Evolutionary conservation across 92 coral and sea anemone species (phyloP).

Genomic region (Phenganax stokvisi): DNA sequence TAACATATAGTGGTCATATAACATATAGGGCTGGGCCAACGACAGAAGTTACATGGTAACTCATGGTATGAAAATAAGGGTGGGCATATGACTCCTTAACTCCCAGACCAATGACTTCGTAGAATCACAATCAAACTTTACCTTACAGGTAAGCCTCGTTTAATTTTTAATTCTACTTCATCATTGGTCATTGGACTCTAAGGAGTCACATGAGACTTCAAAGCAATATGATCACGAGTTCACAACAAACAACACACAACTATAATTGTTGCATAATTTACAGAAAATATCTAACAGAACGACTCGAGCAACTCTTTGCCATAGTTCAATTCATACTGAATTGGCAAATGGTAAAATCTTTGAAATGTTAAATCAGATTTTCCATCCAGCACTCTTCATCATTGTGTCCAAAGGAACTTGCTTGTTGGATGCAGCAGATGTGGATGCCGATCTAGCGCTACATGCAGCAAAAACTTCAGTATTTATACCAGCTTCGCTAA

Average conservation of each 20-base stretch:
- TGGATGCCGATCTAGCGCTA: conserved; percentile 57
- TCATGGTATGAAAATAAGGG: conserved; percentile 24
- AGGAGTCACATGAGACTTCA: conserved; percentile 43
- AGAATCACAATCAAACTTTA: conserved; percentile 40
- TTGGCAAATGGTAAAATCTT: conserved; percentile 44
- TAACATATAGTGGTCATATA: conserved; percentile 2
- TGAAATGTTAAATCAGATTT: conserved; percentile 43
- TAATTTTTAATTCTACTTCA: conserved; percentile 27
- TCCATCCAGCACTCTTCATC: conserved; percentile 47
- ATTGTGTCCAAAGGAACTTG: conserved; percentile 47
- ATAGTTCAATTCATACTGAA: conserved; percentile 17
- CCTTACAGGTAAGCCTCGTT: conserved; percentile 31
- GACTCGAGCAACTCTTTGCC: conserved; percentile 23
- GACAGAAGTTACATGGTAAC: not conserved
- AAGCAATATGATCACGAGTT: conserved; percentile 38
- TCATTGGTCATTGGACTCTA: conserved; percentile 27
- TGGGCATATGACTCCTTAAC: conserved; percentile 46
- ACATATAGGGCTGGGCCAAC: conserved; percentile 15
- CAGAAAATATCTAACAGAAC: conserved; percentile 1
- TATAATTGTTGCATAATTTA: not conserved
- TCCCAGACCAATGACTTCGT: conserved; percentile 42
- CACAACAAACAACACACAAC: not conserved
- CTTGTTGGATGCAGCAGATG: conserved; percentile 44
- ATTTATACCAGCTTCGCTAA: conserved; percentile 47
- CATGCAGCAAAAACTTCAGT: conserved; percentile 44